These are phyloP conservation scores for Ectemnius cavifrons DNA, from an alignment of 2,888 invertebrate species.

Conservation along the genomic window DNA sequence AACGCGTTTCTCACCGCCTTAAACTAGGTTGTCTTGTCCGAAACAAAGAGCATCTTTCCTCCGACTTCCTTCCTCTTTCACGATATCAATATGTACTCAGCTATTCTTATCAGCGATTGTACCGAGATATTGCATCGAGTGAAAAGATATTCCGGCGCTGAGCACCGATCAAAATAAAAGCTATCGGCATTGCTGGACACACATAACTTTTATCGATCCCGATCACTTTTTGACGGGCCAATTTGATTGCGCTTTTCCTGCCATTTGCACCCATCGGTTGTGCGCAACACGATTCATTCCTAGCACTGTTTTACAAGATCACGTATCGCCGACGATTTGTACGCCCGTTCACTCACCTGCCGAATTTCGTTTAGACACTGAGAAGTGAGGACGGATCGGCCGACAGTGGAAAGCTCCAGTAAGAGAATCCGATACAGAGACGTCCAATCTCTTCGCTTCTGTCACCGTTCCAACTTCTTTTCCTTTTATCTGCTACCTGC, in stretches of 20 bases:
- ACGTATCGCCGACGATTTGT: constrained; percentile 50
- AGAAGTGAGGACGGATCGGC: constrained; percentile 21
- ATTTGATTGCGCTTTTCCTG: background rate
- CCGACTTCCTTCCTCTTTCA: no score
- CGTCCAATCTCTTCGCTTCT: constrained; percentile 47
- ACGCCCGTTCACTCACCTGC: constrained; percentile 57
- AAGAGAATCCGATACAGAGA: constrained; percentile 54
- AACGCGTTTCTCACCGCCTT: background rate
- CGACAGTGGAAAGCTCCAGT: constrained; percentile 50
- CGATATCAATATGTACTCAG: no score
- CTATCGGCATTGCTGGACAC: no score
- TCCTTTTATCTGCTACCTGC: constrained; percentile 41
- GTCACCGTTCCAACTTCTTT: constrained; percentile 33
- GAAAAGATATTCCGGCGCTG: no score
- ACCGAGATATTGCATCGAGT: no score
- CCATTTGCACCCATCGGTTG: background rate
- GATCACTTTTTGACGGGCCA: background rate
- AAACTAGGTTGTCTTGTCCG: no score
- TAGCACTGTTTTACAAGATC: constrained; percentile 39
- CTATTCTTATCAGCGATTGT: no score
- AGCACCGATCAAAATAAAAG: no score
- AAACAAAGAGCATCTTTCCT: no score
- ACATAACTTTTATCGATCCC: no score
- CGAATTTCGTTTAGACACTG: constrained; percentile 50
- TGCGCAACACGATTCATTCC: constrained; percentile 18